A percentile compares a stretch with the other conserved stretches of the same genome.
Conservation (phyloP, 2,113 vertebrate genomes). For the Callopanchax toddi region DNA sequence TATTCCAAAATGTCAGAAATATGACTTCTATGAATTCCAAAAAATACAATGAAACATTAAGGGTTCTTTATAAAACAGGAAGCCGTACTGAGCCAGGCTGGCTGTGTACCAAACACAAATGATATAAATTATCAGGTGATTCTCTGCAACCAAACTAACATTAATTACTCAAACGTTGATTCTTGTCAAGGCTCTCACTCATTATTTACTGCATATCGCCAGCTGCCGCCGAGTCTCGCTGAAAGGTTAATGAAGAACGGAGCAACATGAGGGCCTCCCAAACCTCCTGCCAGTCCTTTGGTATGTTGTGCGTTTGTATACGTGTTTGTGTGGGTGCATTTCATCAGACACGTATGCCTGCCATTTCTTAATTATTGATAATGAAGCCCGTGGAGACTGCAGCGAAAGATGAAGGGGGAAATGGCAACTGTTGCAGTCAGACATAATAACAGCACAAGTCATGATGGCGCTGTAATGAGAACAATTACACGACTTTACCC, state of each 20-base stretch:
- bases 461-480: slow-evolving; percentile 61
- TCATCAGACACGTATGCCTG: slow-evolving; percentile 60
- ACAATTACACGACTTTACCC: slow-evolving; percentile 58
- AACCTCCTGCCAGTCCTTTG: slow-evolving; percentile 44
- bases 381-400: slow-evolving; percentile 69
- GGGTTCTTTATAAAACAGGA: no score
- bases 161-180: slow-evolving; percentile 54
- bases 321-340: slow-evolving; percentile 15
- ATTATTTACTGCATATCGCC: slow-evolving; percentile 60
- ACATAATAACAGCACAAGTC: slow-evolving; percentile 64
- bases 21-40: no score
- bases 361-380: slow-evolving; percentile 81
- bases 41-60: no score
- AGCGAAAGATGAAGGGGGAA: slow-evolving; percentile 62
- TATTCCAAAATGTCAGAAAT: no score
- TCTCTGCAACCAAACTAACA: slow-evolving; percentile 50
- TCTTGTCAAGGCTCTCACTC: slow-evolving; percentile 44
- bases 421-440: slow-evolving; percentile 67
- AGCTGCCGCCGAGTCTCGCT: slow-evolving; percentile 58
- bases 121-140: slow-evolving; percentile 27
- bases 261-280: slow-evolving; percentile 43
- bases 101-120: slow-evolving; percentile 1
- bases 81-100: not conserved
- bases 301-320: slow-evolving; percentile 7
- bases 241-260: slow-evolving; percentile 74